These are phyloP conservation scores for Orientallactaga sibirica DNA, from an alignment of 2,797 vertebrate genomes.

Conservation along the genomic window DNA sequence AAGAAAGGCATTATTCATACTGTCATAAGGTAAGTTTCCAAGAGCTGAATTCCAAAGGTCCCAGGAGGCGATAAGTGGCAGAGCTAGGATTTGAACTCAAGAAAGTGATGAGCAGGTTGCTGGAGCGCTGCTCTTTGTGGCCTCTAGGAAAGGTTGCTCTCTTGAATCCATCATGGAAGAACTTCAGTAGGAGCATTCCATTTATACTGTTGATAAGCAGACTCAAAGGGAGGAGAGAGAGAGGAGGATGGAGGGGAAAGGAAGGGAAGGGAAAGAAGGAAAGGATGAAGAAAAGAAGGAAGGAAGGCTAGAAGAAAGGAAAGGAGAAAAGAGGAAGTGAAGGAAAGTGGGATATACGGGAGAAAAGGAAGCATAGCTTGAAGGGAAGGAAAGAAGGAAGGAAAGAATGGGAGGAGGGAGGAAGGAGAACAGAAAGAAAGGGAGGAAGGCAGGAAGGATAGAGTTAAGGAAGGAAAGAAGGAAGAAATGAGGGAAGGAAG, in stretches of 20 bases:
- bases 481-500: neutral
- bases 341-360: neutral
- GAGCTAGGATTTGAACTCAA: conserved; percentile 5
- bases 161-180: neutral
- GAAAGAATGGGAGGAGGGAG: rapidly evolving
- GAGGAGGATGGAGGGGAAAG: neutral
- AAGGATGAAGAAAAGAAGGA: neutral
- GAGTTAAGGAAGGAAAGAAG: neutral
- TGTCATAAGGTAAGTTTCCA: neutral
- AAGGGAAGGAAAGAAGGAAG: neutral
- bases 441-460: no score
- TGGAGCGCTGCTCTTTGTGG: neutral
- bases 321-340: neutral
- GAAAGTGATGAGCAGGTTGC: neutral
- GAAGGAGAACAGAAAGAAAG: neutral
- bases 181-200: neutral
- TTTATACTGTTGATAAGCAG: conserved; percentile 53
- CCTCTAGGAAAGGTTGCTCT: neutral
- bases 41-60: conserved; percentile 12
- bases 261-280: neutral
- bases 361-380: no score
- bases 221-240: neutral
- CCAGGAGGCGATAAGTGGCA: neutral
- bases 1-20: neutral
- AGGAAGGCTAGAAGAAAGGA: neutral